Evolutionary conservation across 2,113 vertebrate species (phyloP).

Genomic region (Pithys albifrons): DNA sequence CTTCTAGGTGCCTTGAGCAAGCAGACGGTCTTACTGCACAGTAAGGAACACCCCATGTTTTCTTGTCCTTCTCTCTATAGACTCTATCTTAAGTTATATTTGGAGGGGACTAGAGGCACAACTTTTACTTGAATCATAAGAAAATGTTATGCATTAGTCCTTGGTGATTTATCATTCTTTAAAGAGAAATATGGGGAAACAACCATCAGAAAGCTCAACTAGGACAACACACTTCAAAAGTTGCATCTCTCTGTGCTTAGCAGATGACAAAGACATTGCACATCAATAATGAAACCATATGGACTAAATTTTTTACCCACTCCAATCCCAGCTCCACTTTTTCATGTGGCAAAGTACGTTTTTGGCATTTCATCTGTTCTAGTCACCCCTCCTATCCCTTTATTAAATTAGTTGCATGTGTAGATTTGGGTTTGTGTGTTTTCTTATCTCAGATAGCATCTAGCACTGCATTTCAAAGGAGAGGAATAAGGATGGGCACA

Average conservation of each 20-base stretch:
- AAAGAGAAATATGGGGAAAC: not conserved
- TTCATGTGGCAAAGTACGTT: constrained; percentile 14
- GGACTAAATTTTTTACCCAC: not conserved
- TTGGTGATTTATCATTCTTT: not conserved
- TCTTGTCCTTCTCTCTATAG: not conserved
- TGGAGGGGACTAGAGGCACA: not conserved
- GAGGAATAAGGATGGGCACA: not conserved
- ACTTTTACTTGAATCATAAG: not conserved
- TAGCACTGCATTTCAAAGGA: not conserved
- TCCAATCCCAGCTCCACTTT: constrained; percentile 19
- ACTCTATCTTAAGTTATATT: not conserved
- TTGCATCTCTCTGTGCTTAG: not conserved
- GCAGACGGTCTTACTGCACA: not conserved
- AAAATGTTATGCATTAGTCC: not conserved
- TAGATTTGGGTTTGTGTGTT: not conserved
- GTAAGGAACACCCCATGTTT: not conserved
- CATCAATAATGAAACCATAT: constrained; percentile 13
- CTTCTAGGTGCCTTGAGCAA: not conserved
- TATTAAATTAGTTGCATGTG: constrained; percentile 33
- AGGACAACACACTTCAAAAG: not conserved
- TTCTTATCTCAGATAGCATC: constrained; percentile 23
- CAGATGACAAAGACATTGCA: constrained; percentile 29
- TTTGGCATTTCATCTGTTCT: constrained; percentile 49
- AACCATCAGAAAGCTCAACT: not conserved
- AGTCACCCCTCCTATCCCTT: not conserved